Evolutionary conservation across 2,113 vertebrate species (phyloP).

Genomic region (Calonectris borealis): DNA sequence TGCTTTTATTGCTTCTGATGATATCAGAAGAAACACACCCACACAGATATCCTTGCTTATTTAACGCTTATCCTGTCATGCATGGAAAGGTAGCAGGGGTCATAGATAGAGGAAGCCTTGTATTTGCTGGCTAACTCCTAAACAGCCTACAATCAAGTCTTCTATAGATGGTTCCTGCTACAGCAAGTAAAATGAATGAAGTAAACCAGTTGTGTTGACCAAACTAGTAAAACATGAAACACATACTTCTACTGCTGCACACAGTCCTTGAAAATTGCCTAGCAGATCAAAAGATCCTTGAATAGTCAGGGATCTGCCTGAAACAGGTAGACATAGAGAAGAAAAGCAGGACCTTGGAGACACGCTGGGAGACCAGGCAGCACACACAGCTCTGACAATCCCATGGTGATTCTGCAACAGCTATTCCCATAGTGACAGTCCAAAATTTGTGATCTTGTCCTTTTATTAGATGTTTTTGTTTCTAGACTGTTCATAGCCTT

Average conservation of each 20-base stretch:
- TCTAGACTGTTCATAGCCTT: neutral
- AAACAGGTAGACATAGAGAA: neutral
- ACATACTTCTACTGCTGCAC: neutral
- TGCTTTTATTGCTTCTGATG: neutral
- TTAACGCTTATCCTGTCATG: neutral
- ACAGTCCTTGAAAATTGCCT: neutral
- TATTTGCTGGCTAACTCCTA: neutral
- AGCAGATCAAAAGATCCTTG: neutral
- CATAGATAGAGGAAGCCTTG: neutral
- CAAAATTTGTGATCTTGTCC: neutral
- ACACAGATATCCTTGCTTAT: neutral
- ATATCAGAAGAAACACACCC: neutral
- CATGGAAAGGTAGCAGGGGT: neutral
- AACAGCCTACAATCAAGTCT: neutral
- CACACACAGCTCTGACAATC: neutral
- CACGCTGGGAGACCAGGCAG: neutral
- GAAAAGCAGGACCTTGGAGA: neutral
- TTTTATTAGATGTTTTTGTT: neutral
- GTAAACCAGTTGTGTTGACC: neutral
- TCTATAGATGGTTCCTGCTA: neutral
- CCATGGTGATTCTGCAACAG: neutral
- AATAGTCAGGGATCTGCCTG: neutral
- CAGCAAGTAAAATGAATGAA: neutral
- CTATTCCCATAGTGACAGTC: neutral
- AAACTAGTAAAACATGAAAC: neutral